Evolutionary conservation across 2,888 invertebrate species (phyloP).

Genomic region (Clistopyga incitator): DNA sequence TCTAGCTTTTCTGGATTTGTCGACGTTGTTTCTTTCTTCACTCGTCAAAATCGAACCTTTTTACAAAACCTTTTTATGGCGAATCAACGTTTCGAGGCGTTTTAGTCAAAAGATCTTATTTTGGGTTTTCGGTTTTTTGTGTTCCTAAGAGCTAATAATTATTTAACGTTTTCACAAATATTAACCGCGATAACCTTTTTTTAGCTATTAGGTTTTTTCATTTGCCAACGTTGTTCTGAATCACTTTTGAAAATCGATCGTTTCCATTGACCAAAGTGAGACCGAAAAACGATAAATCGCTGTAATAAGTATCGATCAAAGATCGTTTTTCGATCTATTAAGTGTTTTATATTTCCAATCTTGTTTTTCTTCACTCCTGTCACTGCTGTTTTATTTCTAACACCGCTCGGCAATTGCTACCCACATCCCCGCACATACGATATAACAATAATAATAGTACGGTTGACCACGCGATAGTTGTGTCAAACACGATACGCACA

Average conservation of each 20-base stretch:
- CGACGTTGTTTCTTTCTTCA: too few species aligned
- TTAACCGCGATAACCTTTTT: too few species aligned
- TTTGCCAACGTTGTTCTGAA: not conserved
- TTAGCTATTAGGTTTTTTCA: not conserved
- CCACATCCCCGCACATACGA: not conserved
- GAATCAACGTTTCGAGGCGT: too few species aligned
- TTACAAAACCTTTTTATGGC: too few species aligned
- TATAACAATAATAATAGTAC: slow-evolving; percentile 16
- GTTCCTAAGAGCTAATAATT: not conserved
- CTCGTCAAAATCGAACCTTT: too few species aligned
- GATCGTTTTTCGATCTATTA: not conserved
- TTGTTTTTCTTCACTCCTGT: not conserved
- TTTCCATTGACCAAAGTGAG: too few species aligned
- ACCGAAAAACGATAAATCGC: too few species aligned
- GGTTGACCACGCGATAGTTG: slow-evolving; percentile 56
- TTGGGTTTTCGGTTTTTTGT: too few species aligned
- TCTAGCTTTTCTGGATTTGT: too few species aligned
- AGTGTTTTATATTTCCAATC: slow-evolving; percentile 49
- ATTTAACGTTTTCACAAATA: not conserved
- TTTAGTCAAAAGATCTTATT: too few species aligned
- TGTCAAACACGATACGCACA: slow-evolving; percentile 53
- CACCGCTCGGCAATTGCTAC: not conserved
- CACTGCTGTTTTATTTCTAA: not conserved
- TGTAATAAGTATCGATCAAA: too few species aligned
- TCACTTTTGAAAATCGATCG: not conserved